Conservation (phyloP, 2,888 invertebrate genomes). For the Melinopterus prodromus region DNA sequence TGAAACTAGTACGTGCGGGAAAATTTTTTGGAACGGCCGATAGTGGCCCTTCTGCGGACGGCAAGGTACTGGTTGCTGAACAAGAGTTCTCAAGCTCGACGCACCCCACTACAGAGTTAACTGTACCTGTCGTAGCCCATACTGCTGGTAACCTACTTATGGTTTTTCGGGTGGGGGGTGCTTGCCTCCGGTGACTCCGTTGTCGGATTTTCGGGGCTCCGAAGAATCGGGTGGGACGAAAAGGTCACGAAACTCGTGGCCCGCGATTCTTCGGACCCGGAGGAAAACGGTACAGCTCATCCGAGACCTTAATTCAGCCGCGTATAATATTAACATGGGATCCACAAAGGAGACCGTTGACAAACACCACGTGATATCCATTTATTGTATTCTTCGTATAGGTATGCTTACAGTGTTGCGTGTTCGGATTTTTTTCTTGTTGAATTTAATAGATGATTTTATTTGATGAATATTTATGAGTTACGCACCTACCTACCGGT, state of each 20-base stretch:
- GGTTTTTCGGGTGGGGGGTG: conserved; percentile 46
- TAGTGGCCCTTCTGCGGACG: conserved; percentile 41
- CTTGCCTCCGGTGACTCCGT: conserved; percentile 50
- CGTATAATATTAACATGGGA: not conserved
- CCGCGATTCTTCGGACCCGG: conserved; percentile 10
- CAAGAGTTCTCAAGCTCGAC: conserved; percentile 42
- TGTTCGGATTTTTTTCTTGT: not conserved
- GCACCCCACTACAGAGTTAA: conserved; percentile 54
- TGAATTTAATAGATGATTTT: not conserved
- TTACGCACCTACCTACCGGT: not conserved
- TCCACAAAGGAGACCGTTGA: not conserved
- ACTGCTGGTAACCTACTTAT: conserved; percentile 59
- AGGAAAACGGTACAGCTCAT: conserved; percentile 11
- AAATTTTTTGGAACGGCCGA: not conserved
- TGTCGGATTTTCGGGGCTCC: conserved; percentile 24
- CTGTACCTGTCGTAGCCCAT: conserved; percentile 61
- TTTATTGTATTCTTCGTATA: not conserved
- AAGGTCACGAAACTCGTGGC: conserved; percentile 31
- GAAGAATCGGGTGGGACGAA: conserved; percentile 36
- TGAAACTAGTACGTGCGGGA: not conserved
- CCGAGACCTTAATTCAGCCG: not conserved
- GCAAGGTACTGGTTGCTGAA: conserved; percentile 55
- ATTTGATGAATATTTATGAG: not conserved
- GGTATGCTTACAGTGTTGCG: not conserved
- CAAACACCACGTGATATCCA: not conserved